These are phyloP conservation scores for Halcyon badia DNA, from an alignment of 2,797 vertebrate species.

Conservation along the genomic window DNA sequence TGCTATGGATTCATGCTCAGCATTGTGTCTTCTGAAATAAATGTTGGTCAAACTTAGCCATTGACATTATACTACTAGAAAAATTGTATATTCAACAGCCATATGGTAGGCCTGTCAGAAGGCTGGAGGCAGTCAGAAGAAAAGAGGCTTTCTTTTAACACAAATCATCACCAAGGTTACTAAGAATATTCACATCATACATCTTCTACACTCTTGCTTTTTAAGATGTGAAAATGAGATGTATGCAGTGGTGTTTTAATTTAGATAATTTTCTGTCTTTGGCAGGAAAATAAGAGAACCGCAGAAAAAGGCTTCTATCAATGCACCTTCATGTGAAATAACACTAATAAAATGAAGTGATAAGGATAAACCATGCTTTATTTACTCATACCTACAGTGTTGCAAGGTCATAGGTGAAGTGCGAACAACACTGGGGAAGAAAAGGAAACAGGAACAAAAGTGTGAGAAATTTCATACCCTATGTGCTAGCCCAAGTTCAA, in stretches of 20 bases:
- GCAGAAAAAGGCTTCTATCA: background rate
- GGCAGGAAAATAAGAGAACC: constrained; percentile 12
- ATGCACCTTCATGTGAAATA: background rate
- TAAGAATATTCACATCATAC: constrained; percentile 17
- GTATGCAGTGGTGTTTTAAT: constrained; percentile 20
- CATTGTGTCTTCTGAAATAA: background rate
- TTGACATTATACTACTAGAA: background rate
- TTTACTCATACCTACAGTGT: background rate
- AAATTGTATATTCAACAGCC: background rate
- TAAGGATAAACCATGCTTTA: background rate
- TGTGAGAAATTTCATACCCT: background rate
- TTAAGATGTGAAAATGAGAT: constrained; percentile 27
- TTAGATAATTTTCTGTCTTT: constrained; percentile 35
- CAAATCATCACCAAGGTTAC: constrained; percentile 31
- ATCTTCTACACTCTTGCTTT: background rate
- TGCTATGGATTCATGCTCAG: background rate
- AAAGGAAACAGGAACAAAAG: background rate
- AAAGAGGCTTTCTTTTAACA: background rate
- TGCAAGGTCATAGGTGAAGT: background rate
- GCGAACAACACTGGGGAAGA: background rate
- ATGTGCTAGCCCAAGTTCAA: background rate
- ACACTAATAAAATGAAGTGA: background rate
- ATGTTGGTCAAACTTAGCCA: background rate
- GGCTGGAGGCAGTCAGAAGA: background rate
- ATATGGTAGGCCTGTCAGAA: background rate